A percentile compares a stretch with the other conserved stretches of the same genome.
Evolutionary conservation across 2,113 vertebrate species (phyloP).

Genomic region (Neogale vison): DNA sequence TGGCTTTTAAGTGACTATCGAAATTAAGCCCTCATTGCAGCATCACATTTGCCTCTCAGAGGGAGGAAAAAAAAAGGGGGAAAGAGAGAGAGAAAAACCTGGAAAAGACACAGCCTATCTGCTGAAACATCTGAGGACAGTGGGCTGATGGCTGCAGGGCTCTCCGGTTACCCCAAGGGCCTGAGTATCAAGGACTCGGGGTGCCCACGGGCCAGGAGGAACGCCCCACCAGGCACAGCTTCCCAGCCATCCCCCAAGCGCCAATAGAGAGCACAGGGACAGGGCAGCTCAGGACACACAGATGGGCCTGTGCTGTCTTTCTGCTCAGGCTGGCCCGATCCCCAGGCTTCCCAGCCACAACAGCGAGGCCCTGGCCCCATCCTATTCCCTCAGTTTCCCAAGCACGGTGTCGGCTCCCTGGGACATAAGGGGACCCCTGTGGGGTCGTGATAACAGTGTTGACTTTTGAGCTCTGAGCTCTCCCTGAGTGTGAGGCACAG

Average conservation of each 20-base stretch:
- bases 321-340: fast-evolving
- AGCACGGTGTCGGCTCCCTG: fast-evolving
- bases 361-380: background rate
- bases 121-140: background rate
- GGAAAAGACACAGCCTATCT: background rate
- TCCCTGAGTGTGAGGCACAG: background rate
- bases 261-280: background rate
- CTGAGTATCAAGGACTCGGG: constrained; percentile 47
- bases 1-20: constrained; percentile 59
- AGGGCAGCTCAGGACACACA: fast-evolving
- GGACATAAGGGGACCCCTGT: background rate
- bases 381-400: background rate
- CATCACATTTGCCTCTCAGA: constrained; percentile 53
- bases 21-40: constrained; percentile 59
- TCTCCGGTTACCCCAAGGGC: constrained; percentile 34
- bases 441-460: background rate
- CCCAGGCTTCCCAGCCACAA: fast-evolving
- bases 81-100: background rate
- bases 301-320: fast-evolving
- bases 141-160: background rate
- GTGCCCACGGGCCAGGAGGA: background rate
- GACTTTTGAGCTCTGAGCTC: fast-evolving
- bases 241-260: constrained; percentile 43
- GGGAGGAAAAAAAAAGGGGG: background rate
- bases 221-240: background rate